Evolutionary conservation across 2,113 vertebrate genomes (phyloP), one percentile per base, ranked within the genome.

Genomic region (Centrocercus urophasianus): DNA sequence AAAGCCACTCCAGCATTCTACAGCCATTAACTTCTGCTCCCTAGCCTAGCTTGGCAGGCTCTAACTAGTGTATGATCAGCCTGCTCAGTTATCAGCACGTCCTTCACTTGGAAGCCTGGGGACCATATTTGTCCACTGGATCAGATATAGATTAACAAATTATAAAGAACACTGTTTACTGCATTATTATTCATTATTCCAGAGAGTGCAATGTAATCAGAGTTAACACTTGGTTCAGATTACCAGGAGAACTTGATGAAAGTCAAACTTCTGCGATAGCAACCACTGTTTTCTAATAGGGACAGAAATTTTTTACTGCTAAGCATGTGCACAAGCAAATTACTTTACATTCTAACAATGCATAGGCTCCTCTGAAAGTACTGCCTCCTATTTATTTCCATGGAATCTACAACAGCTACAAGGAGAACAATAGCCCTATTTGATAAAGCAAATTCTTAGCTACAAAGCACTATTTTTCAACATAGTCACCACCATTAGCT

Each of bases 11-110:
- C 8, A 38, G 13, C 67, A 22, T 5, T 0, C 20, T 50, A 27
- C 0, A 0, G 13, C 42, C 27, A 42, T 38, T 5, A 24, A 8
- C 11, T 36, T 5, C 60, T 71, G 65, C 60, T 56, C 81, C 63
- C 24, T 43, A 32, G 34, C 32, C 52, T 34, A 17, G 21, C 45
- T 6, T 34, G 63, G 48, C 63, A 75, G 38, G 17, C 28, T 45
- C 60, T 8, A 11, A 64, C 54, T 12, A 52, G 32, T 16, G 1
- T 1, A 5, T 59, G 18, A n/a, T 9, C 43, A 82, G 21, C 19
- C 43, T 65, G 30, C 27, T 69, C 52, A 20, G 74, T 43, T 6
- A 1, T 52, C 43, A 65, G 66, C 27, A 18, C 6, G 10, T 36
- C 66, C 75, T 87, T 66, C 40, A 10, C 59, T 2, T 50, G 24